Percentiles rank a stretch among this genome's conserved stretches.
Evolutionary conservation across 1,140 invertebrate species (phyloP).

Genomic region (Colletes latitarsis): DNA sequence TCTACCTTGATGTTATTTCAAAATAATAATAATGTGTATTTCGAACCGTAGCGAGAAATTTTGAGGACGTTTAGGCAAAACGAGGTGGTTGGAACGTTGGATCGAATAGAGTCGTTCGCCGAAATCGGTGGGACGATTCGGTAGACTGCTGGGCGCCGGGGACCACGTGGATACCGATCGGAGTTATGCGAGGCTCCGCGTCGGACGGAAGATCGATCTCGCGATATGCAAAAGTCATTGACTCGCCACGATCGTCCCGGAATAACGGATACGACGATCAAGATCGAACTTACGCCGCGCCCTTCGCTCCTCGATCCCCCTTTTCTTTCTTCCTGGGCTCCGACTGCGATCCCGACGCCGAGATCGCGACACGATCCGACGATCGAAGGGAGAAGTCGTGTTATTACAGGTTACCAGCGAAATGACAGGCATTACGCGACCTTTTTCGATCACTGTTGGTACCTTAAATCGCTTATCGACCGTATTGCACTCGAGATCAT

Average conservation of each 20-base stretch:
- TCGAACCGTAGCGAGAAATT: too few species aligned
- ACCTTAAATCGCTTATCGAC: not conserved
- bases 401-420: constrained; percentile 46
- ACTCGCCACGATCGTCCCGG: constrained; percentile 47
- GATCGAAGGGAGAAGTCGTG: constrained; percentile 30
- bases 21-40: too few species aligned
- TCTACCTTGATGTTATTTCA: too few species aligned
- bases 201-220: constrained; percentile 36
- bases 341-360: not conserved
- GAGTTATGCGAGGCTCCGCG: not conserved
- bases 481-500: not conserved
- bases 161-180: constrained; percentile 29
- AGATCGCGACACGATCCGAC: constrained; percentile 44
- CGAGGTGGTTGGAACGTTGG: too few species aligned
- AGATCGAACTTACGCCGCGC: constrained; percentile 36
- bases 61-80: too few species aligned
- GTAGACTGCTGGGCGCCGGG: constrained; percentile 39
- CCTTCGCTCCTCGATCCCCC: constrained; percentile 16
- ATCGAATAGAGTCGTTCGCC: not conserved
- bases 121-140: constrained; percentile 16
- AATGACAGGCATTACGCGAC: constrained; percentile 48
- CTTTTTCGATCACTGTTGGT: not conserved
- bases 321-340: constrained; percentile 10
- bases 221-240: constrained; percentile 60
- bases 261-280: constrained; percentile 52